Base-by-base conservation (phyloP, 2,888 invertebrate genomes). In the Petrolisthes cinctipes region DNA sequence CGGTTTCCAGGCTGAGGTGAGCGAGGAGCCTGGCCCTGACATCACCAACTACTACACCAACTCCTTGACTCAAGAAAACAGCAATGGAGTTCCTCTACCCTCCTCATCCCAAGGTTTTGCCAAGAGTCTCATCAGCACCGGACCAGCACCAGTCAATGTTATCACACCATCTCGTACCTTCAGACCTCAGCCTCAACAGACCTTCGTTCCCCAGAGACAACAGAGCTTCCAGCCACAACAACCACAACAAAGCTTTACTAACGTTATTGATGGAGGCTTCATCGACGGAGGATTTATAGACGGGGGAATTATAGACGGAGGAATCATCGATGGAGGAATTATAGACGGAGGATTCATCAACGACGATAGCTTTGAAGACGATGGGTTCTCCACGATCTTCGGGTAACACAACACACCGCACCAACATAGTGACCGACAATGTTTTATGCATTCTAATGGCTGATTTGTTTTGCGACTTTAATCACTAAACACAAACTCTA, bases 1-100 rank as follows among this genome's bases (percentile, higher is more conserved):
- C 7, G 89, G 89, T 37, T 89, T 89, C 82, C 75, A 81, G 61
- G 89, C 89, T 14, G 86, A 85, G 54, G 89, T 89, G 37, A 89
- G 86, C 54, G 89, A 89, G 78, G 89, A 89, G 54, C 86, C 86
- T 61, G 86, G 86, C 37, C 81, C 84, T 4, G 81, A 81, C 53
- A 54, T 89, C 53, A 23, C 68, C 56, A 86, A 86, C 73, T 85
- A 86, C 71, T 84, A 84, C 76, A 54, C 57, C 84, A 89, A 84
- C 79, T 82, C 83, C 76, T 81, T 86, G 76, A 86, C 83, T 56
- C 84, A 75, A 23, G 87, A 84, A 54, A 80, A n/a, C 56, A 53
- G 79, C 14, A 37, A 66, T 11, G 86, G 86, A 11, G 82, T 17
- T 17, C 71, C n/a, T 9, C 56, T 75, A 4, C 14, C 56, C 5